These are phyloP conservation scores for Timandra comae DNA, from an alignment of 2,888 invertebrate species.

Conservation along the genomic window DNA sequence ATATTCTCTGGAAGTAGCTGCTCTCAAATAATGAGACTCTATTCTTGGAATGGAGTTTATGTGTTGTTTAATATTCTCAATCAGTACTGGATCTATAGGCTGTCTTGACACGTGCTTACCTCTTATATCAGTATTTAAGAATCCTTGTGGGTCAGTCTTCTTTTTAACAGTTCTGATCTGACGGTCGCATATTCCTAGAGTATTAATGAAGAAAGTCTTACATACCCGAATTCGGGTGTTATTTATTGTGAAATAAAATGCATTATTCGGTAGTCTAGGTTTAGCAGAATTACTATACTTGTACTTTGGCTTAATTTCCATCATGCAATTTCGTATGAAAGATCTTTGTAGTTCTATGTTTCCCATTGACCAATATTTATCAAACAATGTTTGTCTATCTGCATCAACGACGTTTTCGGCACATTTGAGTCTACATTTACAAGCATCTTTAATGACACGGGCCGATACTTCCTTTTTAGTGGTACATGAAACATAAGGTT, in stretches of 20 bases:
- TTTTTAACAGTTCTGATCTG: slow-evolving; percentile 10
- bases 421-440: slow-evolving; percentile 10
- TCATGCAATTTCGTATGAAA: slow-evolving; percentile 13
- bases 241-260: slow-evolving; percentile 11
- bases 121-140: slow-evolving; percentile 1
- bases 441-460: not conserved
- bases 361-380: slow-evolving; percentile 13
- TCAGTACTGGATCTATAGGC: not conserved
- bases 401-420: slow-evolving; percentile 4
- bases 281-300: slow-evolving; percentile 12
- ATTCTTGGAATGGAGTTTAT: slow-evolving; percentile 8
- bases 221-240: slow-evolving; percentile 5
- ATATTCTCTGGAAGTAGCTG: slow-evolving; percentile 9
- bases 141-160: slow-evolving; percentile 3
- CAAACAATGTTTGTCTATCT: slow-evolving; percentile 9
- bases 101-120: slow-evolving; percentile 1
- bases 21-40: slow-evolving; percentile 10
- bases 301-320: slow-evolving; percentile 15
- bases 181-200: slow-evolving; percentile 8
- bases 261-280: slow-evolving; percentile 12
- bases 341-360: slow-evolving; percentile 12
- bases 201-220: slow-evolving; percentile 8
- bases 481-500: not conserved
- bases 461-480: not conserved
- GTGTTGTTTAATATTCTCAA: slow-evolving; percentile 2